These are phyloP conservation scores for Podabrus alpinus DNA, from an alignment of 2,888 invertebrate genomes.

Conservation along the genomic window DNA sequence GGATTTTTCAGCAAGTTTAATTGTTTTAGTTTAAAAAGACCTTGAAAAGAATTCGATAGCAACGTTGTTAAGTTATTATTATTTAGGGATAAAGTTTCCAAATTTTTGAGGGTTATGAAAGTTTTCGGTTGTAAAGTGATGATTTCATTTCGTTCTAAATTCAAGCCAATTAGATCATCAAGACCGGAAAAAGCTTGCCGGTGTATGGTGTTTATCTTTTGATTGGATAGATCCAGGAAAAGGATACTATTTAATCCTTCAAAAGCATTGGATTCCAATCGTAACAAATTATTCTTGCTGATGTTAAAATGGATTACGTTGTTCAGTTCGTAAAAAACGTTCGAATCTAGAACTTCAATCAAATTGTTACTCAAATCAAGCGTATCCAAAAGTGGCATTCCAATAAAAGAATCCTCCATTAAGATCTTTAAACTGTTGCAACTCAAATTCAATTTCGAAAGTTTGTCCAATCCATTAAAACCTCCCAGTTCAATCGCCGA, in stretches of 20 bases:
- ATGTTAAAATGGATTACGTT: background rate
- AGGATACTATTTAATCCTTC: constrained; percentile 49
- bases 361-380: background rate
- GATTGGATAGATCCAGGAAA: constrained; percentile 46
- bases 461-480: background rate
- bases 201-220: constrained; percentile 41
- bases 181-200: constrained; percentile 43
- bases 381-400: background rate
- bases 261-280: constrained; percentile 49
- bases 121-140: background rate
- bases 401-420: background rate
- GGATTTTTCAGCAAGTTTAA: constrained; percentile 32
- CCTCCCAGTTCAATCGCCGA: background rate
- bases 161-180: constrained; percentile 43
- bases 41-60: constrained; percentile 1
- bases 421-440: constrained; percentile 6
- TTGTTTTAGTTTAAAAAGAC: constrained; percentile 19
- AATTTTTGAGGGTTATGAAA: constrained; percentile 40
- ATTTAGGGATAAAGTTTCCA: constrained; percentile 44
- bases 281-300: constrained; percentile 34
- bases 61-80: constrained; percentile 35
- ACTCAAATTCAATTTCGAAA: constrained; percentile 41
- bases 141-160: constrained; percentile 40
- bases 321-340: background rate
- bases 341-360: background rate